These are phyloP conservation scores for Ceramica pisi DNA, from an alignment of 2,888 invertebrate species.

Conservation along the genomic window DNA sequence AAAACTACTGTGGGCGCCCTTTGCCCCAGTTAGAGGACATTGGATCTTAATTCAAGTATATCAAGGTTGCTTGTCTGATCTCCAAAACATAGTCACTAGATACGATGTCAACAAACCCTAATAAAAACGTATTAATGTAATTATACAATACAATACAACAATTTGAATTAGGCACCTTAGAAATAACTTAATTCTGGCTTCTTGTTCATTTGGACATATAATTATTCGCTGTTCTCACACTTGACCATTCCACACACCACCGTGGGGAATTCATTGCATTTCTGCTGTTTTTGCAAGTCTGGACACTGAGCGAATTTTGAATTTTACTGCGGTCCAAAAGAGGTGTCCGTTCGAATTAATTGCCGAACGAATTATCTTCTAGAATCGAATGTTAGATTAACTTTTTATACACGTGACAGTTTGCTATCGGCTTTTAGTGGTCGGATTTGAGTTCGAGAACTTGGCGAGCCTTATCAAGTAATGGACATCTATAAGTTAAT, in stretches of 20 bases:
- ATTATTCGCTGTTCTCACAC: constrained; percentile 19
- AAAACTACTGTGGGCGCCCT: no score
- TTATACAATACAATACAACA: no score
- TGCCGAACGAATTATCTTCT: constrained; percentile 69
- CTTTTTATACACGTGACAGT: constrained; percentile 62
- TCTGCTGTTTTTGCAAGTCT: constrained; percentile 68
- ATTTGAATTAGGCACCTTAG: no score
- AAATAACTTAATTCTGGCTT: not conserved
- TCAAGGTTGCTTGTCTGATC: no score
- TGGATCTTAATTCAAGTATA: no score
- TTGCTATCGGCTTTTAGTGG: constrained; percentile 51
- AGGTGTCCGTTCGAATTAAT: constrained; percentile 72
- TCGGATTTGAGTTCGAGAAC: constrained; percentile 40
- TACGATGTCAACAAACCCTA: not conserved
- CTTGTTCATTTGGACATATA: constrained; percentile 23
- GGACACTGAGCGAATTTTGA: constrained; percentile 61
- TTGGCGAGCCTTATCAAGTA: constrained; percentile 54
- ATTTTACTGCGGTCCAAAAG: constrained; percentile 48
- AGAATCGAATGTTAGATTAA: constrained; percentile 65
- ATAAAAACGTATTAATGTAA: not conserved
- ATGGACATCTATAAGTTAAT: constrained; percentile 60
- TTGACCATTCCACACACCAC: constrained; percentile 43
- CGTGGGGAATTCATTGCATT: constrained; percentile 53
- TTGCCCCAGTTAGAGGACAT: no score
- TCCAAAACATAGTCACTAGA: no score